Evolutionary conservation across 2,888 invertebrate genomes (phyloP).

Genomic region (Girardia tigrina): DNA sequence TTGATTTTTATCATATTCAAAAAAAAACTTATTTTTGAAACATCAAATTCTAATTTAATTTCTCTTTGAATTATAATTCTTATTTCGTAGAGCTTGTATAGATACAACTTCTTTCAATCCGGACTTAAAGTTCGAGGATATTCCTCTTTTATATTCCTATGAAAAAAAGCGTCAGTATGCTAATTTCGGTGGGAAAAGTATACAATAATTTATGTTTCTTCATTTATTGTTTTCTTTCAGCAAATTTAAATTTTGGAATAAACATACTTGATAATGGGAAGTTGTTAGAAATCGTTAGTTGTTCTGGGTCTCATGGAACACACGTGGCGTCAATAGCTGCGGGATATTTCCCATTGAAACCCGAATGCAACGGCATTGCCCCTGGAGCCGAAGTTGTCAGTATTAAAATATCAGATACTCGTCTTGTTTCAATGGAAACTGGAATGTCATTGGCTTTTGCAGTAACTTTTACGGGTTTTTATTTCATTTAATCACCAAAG

Average conservation of each 20-base stretch:
- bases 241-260: constrained; percentile 65
- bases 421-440: constrained; percentile 87
- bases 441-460: constrained; percentile 79
- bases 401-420: constrained; percentile 74
- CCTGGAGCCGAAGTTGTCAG: constrained; percentile 88
- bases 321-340: constrained; percentile 92
- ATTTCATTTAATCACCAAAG: constrained; percentile 29
- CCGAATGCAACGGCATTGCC: constrained; percentile 79
- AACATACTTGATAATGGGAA: constrained; percentile 82
- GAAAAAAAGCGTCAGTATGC: constrained; percentile 64
- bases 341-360: constrained; percentile 69
- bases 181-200: constrained; percentile 58
- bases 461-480: constrained; percentile 54
- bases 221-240: constrained; percentile 42
- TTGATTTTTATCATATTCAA: too few species aligned
- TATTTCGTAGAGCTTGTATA: constrained; percentile 61
- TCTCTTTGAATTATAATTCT: too few species aligned
- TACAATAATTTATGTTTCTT: constrained; percentile 24
- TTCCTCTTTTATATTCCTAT: constrained; percentile 63
- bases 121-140: not conserved
- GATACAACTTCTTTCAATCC: constrained; percentile 56
- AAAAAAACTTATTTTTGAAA: too few species aligned
- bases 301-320: constrained; percentile 79
- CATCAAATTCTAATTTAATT: too few species aligned
- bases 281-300: constrained; percentile 72